phyloP scores from a whole-genome alignment of 2,113 vertebrate species.

The Protomyctophum bolini region DNA sequence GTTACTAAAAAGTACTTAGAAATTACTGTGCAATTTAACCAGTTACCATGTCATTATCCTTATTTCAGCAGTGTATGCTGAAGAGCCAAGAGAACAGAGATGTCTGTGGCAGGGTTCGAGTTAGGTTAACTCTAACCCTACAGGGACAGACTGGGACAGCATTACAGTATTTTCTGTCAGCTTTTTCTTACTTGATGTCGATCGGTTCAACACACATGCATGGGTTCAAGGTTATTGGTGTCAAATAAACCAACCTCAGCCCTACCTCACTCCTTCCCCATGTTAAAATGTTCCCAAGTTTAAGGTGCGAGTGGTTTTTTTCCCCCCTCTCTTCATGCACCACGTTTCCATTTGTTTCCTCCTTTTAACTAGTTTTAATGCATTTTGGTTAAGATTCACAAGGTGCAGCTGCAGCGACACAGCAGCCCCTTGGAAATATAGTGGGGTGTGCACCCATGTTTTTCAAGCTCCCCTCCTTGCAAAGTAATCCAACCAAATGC shows the following conservation, averaged over 20 bases:
- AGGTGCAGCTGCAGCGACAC: slow-evolving; percentile 74
- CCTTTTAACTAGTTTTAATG: slow-evolving; percentile 62
- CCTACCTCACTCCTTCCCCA: slow-evolving; percentile 23
- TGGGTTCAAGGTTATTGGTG: slow-evolving; percentile 19
- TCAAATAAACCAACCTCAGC: slow-evolving; percentile 35
- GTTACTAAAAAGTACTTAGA: too few species aligned
- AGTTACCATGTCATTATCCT: too few species aligned
- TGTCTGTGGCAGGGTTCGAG: slow-evolving; percentile 8
- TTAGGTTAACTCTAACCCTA: too few species aligned
- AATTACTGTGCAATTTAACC: too few species aligned
- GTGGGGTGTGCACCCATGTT: slow-evolving; percentile 58
- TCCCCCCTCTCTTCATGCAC: not conserved
- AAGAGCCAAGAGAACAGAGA: slow-evolving; percentile 23
- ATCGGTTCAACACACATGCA: slow-evolving; percentile 4
- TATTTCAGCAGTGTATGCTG: too few species aligned
- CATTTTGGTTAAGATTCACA: slow-evolving; percentile 71
- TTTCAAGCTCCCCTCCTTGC: slow-evolving; percentile 74
- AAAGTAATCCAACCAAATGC: slow-evolving; percentile 70
- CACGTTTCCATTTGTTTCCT: slow-evolving; percentile 64
- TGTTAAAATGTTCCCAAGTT: slow-evolving; percentile 48
- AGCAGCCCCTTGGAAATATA: slow-evolving; percentile 53
- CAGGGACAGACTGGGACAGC: not conserved
- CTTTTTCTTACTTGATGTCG: too few species aligned
- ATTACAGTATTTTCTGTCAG: too few species aligned
- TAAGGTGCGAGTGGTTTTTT: slow-evolving; percentile 51